phyloP scores from a whole-genome alignment of 2,113 vertebrate species.

The Clarias magur region DNA sequence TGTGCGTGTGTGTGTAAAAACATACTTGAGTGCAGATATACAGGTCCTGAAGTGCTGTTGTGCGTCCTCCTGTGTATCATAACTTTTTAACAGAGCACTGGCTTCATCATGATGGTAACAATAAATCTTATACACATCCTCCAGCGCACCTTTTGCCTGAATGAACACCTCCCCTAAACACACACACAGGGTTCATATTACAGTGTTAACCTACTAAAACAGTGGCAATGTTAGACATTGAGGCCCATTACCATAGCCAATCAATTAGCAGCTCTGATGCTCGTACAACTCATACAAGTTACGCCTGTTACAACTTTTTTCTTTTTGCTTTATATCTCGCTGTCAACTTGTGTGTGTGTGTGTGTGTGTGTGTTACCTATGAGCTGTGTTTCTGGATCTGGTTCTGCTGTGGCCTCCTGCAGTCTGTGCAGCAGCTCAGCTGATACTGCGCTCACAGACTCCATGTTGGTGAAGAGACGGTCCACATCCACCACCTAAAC shows the following conservation, averaged over 20 bases:
- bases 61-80: constrained; percentile 89
- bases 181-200: neutral
- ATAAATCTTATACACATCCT: constrained; percentile 94
- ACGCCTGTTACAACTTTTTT: neutral
- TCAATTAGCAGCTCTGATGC: neutral
- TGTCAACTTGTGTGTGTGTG: neutral
- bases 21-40: constrained; percentile 87
- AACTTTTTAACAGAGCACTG: constrained; percentile 83
- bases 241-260: neutral
- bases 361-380: constrained; percentile 77
- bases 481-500: constrained; percentile 87
- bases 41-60: constrained; percentile 84
- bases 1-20: constrained; percentile 9
- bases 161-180: constrained; percentile 87
- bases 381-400: constrained; percentile 82
- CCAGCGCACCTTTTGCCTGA: constrained; percentile 85
- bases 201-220: neutral
- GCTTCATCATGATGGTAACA: constrained; percentile 95
- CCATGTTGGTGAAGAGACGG: constrained; percentile 92
- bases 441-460: constrained; percentile 88
- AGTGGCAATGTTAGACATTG: neutral
- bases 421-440: constrained; percentile 82
- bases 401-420: constrained; percentile 81
- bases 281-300: neutral
- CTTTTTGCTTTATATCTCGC: neutral